These are phyloP conservation scores for Tenthredo notha DNA, from an alignment of 2,888 invertebrate species.

Conservation along the genomic window DNA sequence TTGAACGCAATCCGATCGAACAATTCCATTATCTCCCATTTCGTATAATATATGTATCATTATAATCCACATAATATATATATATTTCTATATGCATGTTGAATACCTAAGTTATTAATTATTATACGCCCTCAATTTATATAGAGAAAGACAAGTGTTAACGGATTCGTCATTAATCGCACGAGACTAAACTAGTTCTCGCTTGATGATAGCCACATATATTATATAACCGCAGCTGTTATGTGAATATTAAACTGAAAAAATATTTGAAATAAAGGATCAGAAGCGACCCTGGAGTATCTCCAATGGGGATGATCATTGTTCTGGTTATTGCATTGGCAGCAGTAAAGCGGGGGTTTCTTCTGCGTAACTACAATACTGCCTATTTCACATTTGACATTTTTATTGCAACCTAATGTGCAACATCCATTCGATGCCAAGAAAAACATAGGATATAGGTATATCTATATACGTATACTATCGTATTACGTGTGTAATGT, in stretches of 20 bases:
- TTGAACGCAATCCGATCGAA: constrained; percentile 1
- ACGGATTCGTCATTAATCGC: background rate
- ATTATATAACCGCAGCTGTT: background rate
- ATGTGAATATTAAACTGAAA: no score
- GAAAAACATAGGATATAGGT: constrained; percentile 26
- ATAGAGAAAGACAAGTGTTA: background rate
- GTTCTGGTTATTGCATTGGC: constrained; percentile 68
- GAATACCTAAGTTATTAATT: background rate
- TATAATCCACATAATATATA: background rate
- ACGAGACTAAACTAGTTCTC: background rate
- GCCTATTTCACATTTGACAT: constrained; percentile 63
- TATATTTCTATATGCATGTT: background rate
- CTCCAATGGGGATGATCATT: constrained; percentile 72
- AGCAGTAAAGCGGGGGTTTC: constrained; percentile 59
- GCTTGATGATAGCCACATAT: background rate
- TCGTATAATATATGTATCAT: background rate
- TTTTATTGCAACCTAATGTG: constrained; percentile 59
- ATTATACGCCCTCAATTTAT: background rate
- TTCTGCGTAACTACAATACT: constrained; percentile 59
- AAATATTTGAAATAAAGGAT: background rate
- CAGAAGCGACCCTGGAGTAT: constrained; percentile 26
- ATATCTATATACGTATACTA: background rate
- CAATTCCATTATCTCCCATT: background rate
- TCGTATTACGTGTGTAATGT: constrained; percentile 36
- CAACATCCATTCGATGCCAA: constrained; percentile 63